Conservation (phyloP, 2,113 vertebrate genomes). For the Poeciliopsis occidentalis region DNA sequence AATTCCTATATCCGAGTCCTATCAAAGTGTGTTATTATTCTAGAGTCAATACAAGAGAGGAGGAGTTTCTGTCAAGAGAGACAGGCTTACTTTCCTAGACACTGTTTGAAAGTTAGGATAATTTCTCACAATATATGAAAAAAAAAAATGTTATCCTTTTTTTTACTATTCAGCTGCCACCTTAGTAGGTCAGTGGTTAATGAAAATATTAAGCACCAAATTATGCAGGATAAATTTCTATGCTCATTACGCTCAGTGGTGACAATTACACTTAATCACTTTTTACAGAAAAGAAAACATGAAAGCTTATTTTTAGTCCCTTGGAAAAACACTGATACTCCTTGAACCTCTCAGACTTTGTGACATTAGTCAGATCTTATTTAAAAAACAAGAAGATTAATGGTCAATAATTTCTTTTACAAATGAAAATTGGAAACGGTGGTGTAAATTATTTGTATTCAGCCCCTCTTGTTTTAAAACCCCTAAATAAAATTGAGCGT, state of each 20-base stretch:
- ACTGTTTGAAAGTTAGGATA: neutral
- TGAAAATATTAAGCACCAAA: neutral
- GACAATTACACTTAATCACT: neutral
- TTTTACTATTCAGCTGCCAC: neutral
- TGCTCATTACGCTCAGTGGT: too few species aligned
- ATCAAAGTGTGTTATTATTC: slow-evolving; percentile 11
- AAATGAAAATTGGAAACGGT: neutral
- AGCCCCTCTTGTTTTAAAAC: neutral
- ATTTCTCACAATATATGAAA: neutral
- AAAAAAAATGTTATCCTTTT: neutral
- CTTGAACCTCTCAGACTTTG: neutral
- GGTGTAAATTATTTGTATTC: neutral
- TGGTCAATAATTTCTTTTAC: neutral
- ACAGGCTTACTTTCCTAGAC: neutral
- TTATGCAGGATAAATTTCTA: too few species aligned
- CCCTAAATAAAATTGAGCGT: neutral
- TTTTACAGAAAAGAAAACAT: neutral
- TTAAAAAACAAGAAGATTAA: neutral
- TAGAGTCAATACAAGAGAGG: slow-evolving; percentile 10
- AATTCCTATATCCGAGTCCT: slow-evolving; percentile 3
- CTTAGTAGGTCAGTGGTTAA: neutral
- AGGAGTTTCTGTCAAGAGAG: neutral
- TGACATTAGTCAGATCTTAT: neutral
- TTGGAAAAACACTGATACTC: neutral
- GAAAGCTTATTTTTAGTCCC: neutral